phyloP scores from a whole-genome alignment of 2,113 vertebrate genomes.

The Pimephales promelas region DNA sequence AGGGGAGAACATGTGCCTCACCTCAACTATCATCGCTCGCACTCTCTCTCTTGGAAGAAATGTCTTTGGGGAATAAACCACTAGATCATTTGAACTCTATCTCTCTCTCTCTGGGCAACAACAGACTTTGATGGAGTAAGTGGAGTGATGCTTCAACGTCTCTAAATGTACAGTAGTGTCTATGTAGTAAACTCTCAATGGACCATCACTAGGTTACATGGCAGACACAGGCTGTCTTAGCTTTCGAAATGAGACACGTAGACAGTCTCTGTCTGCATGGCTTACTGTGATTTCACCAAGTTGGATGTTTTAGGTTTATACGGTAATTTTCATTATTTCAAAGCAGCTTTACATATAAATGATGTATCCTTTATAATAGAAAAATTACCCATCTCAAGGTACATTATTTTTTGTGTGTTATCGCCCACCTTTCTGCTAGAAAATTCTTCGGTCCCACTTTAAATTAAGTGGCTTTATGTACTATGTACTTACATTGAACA shows the following conservation, averaged over 20 bases:
- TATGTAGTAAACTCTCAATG: constrained; percentile 25
- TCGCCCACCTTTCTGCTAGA: too few species aligned
- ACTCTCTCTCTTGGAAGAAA: constrained; percentile 29
- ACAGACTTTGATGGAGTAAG: constrained; percentile 55
- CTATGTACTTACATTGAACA: too few species aligned
- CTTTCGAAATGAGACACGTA: neutral
- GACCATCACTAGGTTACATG: neutral
- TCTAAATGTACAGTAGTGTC: constrained; percentile 50
- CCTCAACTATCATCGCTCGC: neutral
- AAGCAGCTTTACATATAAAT: neutral
- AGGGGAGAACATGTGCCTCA: neutral
- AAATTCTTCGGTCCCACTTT: too few species aligned
- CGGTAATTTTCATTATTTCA: neutral
- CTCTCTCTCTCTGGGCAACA: neutral
- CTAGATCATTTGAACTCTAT: constrained; percentile 58
- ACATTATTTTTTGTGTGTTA: too few species aligned
- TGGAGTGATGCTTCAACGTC: constrained; percentile 47
- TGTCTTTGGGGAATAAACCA: constrained; percentile 41
- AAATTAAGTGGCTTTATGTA: too few species aligned
- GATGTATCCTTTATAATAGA: too few species aligned
- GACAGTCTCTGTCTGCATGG: neutral
- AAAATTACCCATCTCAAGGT: too few species aligned
- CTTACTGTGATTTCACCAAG: neutral
- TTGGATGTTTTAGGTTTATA: neutral
- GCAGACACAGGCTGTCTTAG: neutral